Percentiles rank a stretch among this genome's conserved stretches.
These are phyloP conservation scores for Microcebus lehilahytsara DNA, from an alignment of 2,113 vertebrate genomes.

Conservation along the genomic window DNA sequence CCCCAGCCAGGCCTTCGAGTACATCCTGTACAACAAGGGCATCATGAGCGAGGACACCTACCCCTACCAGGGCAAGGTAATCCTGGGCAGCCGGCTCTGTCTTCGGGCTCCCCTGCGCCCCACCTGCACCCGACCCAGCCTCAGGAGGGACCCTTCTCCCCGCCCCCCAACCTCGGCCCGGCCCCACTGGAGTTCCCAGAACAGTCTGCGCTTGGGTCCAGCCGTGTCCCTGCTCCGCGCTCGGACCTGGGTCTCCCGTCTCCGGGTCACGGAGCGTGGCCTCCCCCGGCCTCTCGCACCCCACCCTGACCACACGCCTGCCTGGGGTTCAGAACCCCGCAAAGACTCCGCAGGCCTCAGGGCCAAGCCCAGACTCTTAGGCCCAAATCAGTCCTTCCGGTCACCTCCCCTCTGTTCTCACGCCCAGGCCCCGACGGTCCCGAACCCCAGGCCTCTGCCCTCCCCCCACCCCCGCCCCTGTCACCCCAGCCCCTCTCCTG, in stretches of 20 bases:
- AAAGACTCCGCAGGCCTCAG: not conserved
- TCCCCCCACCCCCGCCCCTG: not conserved
- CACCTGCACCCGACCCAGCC: not conserved
- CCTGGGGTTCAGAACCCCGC: not conserved
- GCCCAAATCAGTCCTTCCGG: not conserved
- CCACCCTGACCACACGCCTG: not conserved
- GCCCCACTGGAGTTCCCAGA: not conserved
- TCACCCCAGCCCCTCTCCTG: not conserved
- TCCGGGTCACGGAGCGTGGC: not conserved
- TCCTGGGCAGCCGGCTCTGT: fast-evolving
- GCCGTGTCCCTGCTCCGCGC: not conserved
- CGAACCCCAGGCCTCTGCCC: no score
- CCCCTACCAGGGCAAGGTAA: slow-evolving; percentile 88
- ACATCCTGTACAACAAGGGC: slow-evolving; percentile 92
- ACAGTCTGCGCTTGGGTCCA: not conserved
- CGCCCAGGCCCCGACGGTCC: fast-evolving
- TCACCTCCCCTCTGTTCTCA: not conserved
- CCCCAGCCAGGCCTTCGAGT: slow-evolving; percentile 96
- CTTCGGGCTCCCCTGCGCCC: fast-evolving
- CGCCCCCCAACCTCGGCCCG: no score
- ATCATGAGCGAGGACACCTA: slow-evolving; percentile 91
- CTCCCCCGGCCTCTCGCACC: not conserved
- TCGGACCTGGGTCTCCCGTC: not conserved
- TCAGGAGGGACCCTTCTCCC: not conserved
- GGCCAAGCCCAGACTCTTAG: not conserved